Evolutionary conservation across 2,888 invertebrate genomes (phyloP).

Genomic region (Hydrotaea cyrtoneurina): DNA sequence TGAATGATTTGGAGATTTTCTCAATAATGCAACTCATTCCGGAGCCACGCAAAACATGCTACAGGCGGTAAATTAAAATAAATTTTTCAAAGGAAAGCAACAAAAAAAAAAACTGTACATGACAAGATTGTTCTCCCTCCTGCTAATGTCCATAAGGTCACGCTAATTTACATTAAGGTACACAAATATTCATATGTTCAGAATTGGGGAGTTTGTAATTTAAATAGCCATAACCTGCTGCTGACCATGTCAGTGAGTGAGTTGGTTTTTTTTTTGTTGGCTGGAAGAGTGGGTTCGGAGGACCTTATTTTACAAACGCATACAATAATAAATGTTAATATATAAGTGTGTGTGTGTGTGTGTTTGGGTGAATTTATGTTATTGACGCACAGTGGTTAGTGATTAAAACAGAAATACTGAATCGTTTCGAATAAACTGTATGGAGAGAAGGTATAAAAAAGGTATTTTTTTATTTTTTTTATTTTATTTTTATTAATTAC

Average conservation of each 20-base stretch:
- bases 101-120: slow-evolving; percentile 40
- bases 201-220: neutral
- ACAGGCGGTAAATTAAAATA: slow-evolving; percentile 38
- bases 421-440: too few species aligned
- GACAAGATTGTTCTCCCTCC: slow-evolving; percentile 14
- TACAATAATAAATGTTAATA: too few species aligned
- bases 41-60: neutral
- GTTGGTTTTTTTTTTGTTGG: neutral
- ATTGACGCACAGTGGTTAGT: slow-evolving; percentile 43
- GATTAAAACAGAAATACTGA: too few species aligned
- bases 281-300: neutral
- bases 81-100: neutral
- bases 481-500: too few species aligned
- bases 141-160: neutral
- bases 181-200: neutral
- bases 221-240: too few species aligned
- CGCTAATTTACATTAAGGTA: slow-evolving; percentile 39
- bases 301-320: neutral
- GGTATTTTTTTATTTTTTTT: too few species aligned
- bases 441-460: too few species aligned
- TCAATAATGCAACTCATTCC: neutral
- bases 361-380: slow-evolving; percentile 46
- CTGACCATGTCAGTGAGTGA: neutral
- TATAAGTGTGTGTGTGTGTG: neutral
- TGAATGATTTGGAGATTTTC: neutral